These are phyloP conservation scores for Acanthococcus lagerstroemiae DNA, from an alignment of 2,888 invertebrate genomes.

Conservation along the genomic window DNA sequence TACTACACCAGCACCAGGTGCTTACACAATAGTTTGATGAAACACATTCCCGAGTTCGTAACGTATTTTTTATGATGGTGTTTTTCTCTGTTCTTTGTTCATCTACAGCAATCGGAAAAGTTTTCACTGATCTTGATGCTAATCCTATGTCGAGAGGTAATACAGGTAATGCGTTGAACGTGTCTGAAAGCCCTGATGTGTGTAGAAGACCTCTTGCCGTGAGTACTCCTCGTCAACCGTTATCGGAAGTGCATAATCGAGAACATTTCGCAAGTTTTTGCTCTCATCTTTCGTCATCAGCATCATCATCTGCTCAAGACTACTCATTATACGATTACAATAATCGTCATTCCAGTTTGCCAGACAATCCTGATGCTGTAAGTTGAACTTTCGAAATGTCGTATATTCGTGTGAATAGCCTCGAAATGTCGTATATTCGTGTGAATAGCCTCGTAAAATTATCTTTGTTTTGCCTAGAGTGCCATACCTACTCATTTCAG, in stretches of 20 bases:
- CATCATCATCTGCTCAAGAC: background rate
- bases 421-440: no score
- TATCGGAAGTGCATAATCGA: no score
- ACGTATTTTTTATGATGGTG: background rate
- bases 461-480: no score
- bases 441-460: no score
- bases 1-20: background rate
- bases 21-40: background rate
- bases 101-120: background rate
- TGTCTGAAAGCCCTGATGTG: background rate
- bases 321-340: background rate
- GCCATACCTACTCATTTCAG: background rate
- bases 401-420: no score
- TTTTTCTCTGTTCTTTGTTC: background rate
- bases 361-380: no score
- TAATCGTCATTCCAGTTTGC: no score
- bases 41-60: background rate
- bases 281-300: background rate
- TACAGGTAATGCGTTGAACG: no score
- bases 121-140: background rate
- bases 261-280: background rate
- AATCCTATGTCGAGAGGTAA: background rate
- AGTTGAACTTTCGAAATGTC: no score
- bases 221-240: background rate
- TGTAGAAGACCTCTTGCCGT: background rate